A percentile compares a stretch with the other conserved stretches of the same genome.
Conservation (phyloP, 1,140 invertebrate species). For the Sitodiplosis mosellana region DNA sequence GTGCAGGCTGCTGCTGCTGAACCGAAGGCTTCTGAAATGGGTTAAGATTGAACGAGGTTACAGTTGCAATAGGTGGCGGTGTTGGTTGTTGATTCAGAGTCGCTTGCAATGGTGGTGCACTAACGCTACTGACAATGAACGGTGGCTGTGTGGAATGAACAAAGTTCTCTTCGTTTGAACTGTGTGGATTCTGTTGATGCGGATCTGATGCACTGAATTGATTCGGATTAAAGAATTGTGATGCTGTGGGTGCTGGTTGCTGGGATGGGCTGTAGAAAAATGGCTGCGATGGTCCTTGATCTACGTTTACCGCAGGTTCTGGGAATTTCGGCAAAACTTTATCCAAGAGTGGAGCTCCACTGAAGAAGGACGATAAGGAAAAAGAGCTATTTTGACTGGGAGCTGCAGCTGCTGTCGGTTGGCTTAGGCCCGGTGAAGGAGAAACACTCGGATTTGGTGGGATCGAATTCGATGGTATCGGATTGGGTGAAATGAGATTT, state of each 20-base stretch:
- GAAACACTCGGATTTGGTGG: not conserved
- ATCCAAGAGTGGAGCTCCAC: not conserved
- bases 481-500: constrained; percentile 7
- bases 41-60: not conserved
- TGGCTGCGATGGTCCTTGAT: too few species aligned
- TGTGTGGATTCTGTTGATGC: not conserved
- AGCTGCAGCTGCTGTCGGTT: not conserved
- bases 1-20: not conserved
- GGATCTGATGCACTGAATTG: not conserved
- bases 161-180: not conserved
- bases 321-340: not conserved
- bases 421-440: not conserved
- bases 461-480: not conserved
- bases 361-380: not conserved
- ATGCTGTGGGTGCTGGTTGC: not conserved
- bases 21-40: not conserved
- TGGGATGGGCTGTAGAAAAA: too few species aligned
- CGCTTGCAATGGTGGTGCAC: not conserved
- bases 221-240: constrained; percentile 1
- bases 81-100: not conserved
- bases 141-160: too few species aligned
- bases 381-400: not conserved
- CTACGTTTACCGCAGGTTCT: too few species aligned
- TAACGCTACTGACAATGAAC: too few species aligned
- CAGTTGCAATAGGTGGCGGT: not conserved